Evolutionary conservation across 2,797 vertebrate genomes (phyloP).

Genomic region (Pseudotriccus pelzelni): DNA sequence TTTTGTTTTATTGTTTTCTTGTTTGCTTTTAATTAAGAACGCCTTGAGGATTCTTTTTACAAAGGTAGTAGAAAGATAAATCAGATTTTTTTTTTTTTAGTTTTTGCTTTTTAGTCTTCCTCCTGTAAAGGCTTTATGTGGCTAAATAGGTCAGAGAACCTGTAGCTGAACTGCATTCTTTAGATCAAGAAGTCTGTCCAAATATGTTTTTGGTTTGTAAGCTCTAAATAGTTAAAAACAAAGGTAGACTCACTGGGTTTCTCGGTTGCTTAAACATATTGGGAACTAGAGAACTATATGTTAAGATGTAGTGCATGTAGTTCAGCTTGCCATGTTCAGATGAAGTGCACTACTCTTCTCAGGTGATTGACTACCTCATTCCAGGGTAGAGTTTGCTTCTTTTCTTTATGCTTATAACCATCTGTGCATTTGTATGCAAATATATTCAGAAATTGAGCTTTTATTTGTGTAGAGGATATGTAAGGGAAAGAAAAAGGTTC

Average conservation of each 20-base stretch:
- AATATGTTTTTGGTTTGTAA: background rate
- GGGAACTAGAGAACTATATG: background rate
- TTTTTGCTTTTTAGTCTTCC: slow-evolving; percentile 37
- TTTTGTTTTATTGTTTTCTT: slow-evolving; percentile 65
- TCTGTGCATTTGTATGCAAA: background rate
- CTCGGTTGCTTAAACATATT: background rate
- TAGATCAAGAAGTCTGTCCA: background rate
- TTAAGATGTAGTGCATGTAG: background rate
- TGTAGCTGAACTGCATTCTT: background rate
- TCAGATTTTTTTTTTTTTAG: background rate
- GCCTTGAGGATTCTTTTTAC: slow-evolving; percentile 51
- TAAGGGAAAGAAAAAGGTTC: background rate
- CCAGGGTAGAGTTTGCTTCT: background rate
- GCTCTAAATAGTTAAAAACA: slow-evolving; percentile 1
- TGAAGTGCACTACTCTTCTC: background rate
- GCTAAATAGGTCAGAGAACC: slow-evolving; percentile 42
- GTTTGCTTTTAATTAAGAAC: slow-evolving; percentile 65
- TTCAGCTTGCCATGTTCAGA: background rate
- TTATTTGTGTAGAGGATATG: background rate
- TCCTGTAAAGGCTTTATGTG: slow-evolving; percentile 22
- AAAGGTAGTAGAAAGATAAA: slow-evolving; percentile 54
- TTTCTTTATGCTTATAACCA: background rate
- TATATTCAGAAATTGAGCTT: background rate
- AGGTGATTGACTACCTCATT: background rate
- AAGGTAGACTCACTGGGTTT: background rate